Percentiles rank a stretch among this genome's conserved stretches.
Conservation (phyloP, 2,888 invertebrate genomes). For the Pterostichus niger region DNA sequence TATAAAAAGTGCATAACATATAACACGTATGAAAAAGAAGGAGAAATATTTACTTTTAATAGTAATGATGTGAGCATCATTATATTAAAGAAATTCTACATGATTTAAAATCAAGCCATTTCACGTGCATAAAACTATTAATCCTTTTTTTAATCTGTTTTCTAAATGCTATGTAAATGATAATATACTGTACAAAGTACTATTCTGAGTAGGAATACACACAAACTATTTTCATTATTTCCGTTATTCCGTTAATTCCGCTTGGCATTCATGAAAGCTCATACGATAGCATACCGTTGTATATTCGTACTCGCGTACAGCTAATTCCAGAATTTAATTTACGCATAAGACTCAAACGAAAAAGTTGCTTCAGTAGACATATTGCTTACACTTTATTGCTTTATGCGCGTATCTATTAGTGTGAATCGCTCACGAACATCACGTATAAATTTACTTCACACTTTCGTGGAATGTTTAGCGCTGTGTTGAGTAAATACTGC, state of each 20-base stretch:
- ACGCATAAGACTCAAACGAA: background rate
- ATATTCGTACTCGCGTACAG: background rate
- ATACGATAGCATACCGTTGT: constrained; percentile 23
- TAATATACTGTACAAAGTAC: too few species aligned
- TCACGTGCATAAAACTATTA: too few species aligned
- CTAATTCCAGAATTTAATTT: constrained; percentile 40
- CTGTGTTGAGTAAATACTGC: too few species aligned
- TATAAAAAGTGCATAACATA: too few species aligned
- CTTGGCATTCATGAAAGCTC: background rate
- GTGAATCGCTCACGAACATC: constrained; percentile 17
- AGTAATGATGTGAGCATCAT: too few species aligned
- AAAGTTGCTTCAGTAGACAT: constrained; percentile 19
- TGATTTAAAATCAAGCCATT: too few species aligned
- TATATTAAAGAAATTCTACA: too few species aligned
- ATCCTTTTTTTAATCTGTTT: too few species aligned
- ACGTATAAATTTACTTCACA: constrained; percentile 13
- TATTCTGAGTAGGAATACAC: background rate
- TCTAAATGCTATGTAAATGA: too few species aligned
- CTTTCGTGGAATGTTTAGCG: too few species aligned
- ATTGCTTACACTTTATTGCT: constrained; percentile 38
- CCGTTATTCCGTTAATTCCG: background rate
- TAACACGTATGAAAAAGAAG: too few species aligned
- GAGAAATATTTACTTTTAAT: too few species aligned
- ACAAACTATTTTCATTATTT: constrained; percentile 46
- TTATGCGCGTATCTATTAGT: constrained; percentile 2